Conservation (phyloP, 2,888 invertebrate genomes). For the Bugula neritina region DNA sequence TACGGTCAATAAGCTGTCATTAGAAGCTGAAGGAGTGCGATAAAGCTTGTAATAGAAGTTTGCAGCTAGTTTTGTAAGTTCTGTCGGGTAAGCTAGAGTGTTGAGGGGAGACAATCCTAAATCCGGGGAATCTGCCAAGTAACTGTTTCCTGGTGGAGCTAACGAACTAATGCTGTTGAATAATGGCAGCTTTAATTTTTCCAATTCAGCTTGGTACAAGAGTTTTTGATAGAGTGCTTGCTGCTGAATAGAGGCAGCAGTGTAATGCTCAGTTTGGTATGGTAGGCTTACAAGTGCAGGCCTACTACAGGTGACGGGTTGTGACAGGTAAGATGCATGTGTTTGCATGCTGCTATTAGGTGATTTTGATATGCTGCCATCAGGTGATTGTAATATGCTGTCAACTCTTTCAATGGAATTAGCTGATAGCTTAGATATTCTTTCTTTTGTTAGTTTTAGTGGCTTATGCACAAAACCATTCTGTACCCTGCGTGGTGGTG, state of each 20-base stretch:
- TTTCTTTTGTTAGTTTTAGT: background rate
- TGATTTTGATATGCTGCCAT: too few species aligned
- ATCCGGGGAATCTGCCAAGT: background rate
- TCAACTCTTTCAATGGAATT: too few species aligned
- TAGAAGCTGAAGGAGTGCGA: background rate
- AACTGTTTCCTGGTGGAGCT: background rate
- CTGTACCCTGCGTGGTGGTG: background rate
- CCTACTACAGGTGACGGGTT: background rate
- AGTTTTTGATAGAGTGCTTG: constrained; percentile 14
- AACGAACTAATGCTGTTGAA: background rate
- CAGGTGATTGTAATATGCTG: too few species aligned
- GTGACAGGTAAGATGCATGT: background rate
- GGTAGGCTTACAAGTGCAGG: background rate
- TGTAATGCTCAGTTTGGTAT: background rate
- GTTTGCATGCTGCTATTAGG: too few species aligned
- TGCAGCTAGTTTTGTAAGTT: constrained; percentile 5
- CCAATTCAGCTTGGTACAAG: constrained; percentile 8
- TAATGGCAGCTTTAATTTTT: background rate
- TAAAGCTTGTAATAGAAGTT: constrained; percentile 10
- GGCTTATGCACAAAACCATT: background rate
- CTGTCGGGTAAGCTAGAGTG: background rate
- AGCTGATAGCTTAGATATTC: background rate
- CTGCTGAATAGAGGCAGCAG: background rate
- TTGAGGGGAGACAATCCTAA: background rate
- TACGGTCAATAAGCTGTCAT: background rate